Conservation (phyloP, 2,113 vertebrate genomes). For the Zosterops lateralis region DNA sequence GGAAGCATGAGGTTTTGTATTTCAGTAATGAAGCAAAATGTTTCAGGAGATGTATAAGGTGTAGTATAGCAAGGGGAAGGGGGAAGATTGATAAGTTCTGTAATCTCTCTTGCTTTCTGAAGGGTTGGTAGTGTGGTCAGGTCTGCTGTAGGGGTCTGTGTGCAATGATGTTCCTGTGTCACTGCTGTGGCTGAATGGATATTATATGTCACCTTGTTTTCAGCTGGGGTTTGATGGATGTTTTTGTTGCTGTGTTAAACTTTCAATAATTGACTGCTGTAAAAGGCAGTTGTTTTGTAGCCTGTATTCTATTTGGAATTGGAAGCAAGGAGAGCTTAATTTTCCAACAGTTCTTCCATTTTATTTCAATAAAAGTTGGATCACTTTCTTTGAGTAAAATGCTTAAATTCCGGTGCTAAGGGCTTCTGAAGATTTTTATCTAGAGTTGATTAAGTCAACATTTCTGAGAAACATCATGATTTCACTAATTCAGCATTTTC, state of each 20-base stretch:
- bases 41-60: neutral
- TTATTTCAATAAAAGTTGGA: neutral
- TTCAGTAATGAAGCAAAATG: neutral
- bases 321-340: neutral
- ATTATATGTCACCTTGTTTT: neutral
- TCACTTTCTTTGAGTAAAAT: neutral
- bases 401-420: neutral
- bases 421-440: neutral
- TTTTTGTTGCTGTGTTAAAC: neutral
- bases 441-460: neutral
- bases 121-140: neutral
- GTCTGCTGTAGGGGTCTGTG: neutral
- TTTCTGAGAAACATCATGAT: neutral
- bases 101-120: neutral
- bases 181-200: neutral
- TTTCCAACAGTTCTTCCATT: neutral
- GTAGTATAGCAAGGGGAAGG: neutral
- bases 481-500: slow-evolving; percentile 26
- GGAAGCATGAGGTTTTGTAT: neutral
- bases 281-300: neutral
- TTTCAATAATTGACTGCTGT: neutral
- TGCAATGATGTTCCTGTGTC: neutral
- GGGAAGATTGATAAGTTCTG: neutral
- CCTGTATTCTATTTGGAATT: neutral
- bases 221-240: neutral